Evolutionary conservation across 2,797 vertebrate genomes (phyloP).

Genomic region (Avahi laniger): DNA sequence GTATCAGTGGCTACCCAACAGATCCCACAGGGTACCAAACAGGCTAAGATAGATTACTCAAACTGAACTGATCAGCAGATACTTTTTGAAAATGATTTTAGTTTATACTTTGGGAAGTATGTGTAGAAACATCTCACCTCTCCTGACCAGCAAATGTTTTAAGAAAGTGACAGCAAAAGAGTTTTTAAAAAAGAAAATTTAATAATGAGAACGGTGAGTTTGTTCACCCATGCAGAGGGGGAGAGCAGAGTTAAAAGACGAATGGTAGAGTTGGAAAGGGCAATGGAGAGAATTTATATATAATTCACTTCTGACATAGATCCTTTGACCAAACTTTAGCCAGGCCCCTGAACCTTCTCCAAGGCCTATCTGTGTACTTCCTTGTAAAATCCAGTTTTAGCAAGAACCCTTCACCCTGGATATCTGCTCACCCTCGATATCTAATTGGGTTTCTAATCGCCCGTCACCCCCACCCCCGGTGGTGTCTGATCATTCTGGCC

Average conservation of each 20-base stretch:
- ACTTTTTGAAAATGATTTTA: conserved; percentile 8
- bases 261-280: not conserved
- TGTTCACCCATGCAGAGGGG: not conserved
- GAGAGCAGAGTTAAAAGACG: not conserved
- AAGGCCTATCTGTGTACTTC: not conserved
- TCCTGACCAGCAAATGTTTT: not conserved
- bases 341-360: not conserved
- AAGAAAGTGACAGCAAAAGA: not conserved
- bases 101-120: not conserved
- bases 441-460: not conserved
- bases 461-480: not conserved
- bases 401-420: not conserved
- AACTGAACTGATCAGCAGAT: not conserved
- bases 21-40: not conserved
- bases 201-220: not conserved
- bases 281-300: not conserved
- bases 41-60: not conserved
- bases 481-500: not conserved
- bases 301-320: not conserved
- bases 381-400: not conserved
- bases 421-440: no score
- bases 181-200: not conserved
- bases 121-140: not conserved
- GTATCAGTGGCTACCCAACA: not conserved
- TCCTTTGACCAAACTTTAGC: not conserved